Conservation (phyloP, 1,140 invertebrate genomes). For the Brachionus asplanchnoidis region DNA sequence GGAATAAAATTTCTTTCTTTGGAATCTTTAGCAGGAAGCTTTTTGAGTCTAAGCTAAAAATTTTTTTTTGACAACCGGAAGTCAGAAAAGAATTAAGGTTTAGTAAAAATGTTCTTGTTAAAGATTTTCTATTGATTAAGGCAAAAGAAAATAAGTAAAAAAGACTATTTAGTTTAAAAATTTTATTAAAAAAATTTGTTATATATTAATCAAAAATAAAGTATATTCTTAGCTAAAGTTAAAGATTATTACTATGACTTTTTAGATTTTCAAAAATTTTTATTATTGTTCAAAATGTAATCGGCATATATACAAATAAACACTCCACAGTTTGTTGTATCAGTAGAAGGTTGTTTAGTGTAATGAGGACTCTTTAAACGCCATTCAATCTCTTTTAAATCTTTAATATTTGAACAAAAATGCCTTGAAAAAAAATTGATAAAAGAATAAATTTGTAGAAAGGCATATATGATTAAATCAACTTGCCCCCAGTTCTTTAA, state of each 20-base stretch:
- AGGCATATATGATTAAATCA: slow-evolving; percentile 13
- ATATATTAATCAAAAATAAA: slow-evolving; percentile 13
- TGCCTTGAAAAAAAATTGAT: not conserved
- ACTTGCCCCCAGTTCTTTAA: not conserved
- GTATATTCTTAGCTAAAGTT: not conserved
- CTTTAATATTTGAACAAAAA: slow-evolving; percentile 25
- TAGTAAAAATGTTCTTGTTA: not conserved
- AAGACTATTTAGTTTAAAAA: not conserved
- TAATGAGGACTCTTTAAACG: slow-evolving; percentile 1
- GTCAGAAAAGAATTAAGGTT: slow-evolving; percentile 15
- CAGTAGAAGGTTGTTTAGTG: not conserved
- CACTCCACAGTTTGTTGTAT: slow-evolving; percentile 34
- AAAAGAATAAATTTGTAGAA: not conserved
- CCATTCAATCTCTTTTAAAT: slow-evolving; percentile 7
- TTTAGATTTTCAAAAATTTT: slow-evolving; percentile 17
- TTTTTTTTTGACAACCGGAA: not conserved
- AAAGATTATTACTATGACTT: not conserved
- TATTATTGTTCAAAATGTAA: not conserved
- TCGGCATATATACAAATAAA: slow-evolving; percentile 9
- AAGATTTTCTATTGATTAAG: not conserved
- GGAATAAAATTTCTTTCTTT: not conserved
- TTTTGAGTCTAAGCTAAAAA: slow-evolving; percentile 6
- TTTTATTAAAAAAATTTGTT: slow-evolving; percentile 1
- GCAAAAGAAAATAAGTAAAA: slow-evolving; percentile 11
- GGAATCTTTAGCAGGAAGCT: slow-evolving; percentile 2